Percentiles rank a stretch among this genome's conserved stretches.
Conservation (phyloP, 1,140 invertebrate species). For the Anoplolepis gracilipes region DNA sequence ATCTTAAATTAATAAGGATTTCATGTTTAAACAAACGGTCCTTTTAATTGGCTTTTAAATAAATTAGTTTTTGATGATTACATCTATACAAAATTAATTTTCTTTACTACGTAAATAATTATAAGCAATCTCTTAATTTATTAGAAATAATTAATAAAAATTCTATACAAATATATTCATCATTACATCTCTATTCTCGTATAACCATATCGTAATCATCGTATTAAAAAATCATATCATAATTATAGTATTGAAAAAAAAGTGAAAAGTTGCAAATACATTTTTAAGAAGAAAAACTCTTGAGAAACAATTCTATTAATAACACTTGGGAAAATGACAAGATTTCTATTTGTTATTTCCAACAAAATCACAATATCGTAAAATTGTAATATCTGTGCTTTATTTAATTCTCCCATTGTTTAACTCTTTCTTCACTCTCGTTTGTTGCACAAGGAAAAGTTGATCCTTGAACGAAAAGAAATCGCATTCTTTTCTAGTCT, state of each 20-base stretch:
- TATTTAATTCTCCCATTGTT: neutral
- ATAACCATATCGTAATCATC: neutral
- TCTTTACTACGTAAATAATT: neutral
- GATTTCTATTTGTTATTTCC: conserved; percentile 1
- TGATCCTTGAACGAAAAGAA: conserved; percentile 20
- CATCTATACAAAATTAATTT: neutral
- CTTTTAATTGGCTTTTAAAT: neutral
- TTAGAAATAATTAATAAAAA: too few species aligned
- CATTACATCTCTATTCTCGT: neutral
- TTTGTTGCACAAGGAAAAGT: conserved; percentile 18
- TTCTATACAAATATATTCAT: neutral
- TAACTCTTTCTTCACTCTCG: neutral
- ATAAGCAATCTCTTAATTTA: neutral
- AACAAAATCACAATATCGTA: conserved; percentile 5
- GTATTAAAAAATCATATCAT: too few species aligned
- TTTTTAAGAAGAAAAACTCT: neutral
- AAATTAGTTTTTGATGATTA: conserved; percentile 1
- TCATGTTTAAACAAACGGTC: neutral
- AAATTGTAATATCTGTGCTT: conserved; percentile 1
- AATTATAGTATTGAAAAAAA: neutral
- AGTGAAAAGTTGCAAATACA: neutral
- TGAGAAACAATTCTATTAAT: neutral
- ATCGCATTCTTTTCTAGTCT: neutral
- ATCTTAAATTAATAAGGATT: neutral
- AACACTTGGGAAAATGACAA: conserved; percentile 13